A percentile compares a stretch with the other conserved stretches of the same genome.
These are phyloP conservation scores for Leiothrix lutea DNA, from an alignment of 2,113 vertebrate genomes.

Conservation along the genomic window DNA sequence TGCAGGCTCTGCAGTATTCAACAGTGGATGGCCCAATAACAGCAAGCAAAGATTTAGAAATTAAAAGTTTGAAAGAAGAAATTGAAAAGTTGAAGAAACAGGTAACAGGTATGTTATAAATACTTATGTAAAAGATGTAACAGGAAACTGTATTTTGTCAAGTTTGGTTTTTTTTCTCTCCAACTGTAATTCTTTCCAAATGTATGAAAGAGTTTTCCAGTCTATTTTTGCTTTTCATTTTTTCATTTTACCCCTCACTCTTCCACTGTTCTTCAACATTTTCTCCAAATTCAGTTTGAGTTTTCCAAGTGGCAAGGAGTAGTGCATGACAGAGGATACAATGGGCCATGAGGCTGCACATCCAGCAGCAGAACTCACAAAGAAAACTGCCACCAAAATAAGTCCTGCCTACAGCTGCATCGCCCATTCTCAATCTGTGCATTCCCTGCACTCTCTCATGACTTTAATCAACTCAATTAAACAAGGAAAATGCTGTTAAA, in stretches of 20 bases:
- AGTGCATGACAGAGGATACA: not conserved
- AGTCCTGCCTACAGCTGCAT: not conserved
- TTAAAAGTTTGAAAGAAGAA: conserved; percentile 92
- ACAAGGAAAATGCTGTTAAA: not conserved
- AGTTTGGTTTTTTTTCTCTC: not conserved
- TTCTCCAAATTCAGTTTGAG: not conserved
- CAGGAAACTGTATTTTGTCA: not conserved
- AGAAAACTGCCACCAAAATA: not conserved
- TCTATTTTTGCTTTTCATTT: not conserved
- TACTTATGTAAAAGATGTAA: not conserved
- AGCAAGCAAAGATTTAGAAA: conserved; percentile 90
- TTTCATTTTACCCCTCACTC: not conserved
- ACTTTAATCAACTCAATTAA: not conserved
- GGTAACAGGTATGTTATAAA: conserved; percentile 81
- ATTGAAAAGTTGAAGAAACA: conserved; percentile 93
- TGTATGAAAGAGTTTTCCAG: not conserved
- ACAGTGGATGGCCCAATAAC: conserved; percentile 77
- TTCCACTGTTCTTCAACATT: not conserved
- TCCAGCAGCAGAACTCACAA: not conserved
- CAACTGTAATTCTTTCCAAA: too few species aligned
- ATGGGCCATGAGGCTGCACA: not conserved
- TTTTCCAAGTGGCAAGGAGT: not conserved
- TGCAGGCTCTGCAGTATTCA: conserved; percentile 90
- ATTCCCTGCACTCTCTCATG: not conserved
- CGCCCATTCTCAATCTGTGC: not conserved